Evolutionary conservation across 64 coral and sea anemone species (phyloP).

Genomic region (Catalaphyllia jardinei): DNA sequence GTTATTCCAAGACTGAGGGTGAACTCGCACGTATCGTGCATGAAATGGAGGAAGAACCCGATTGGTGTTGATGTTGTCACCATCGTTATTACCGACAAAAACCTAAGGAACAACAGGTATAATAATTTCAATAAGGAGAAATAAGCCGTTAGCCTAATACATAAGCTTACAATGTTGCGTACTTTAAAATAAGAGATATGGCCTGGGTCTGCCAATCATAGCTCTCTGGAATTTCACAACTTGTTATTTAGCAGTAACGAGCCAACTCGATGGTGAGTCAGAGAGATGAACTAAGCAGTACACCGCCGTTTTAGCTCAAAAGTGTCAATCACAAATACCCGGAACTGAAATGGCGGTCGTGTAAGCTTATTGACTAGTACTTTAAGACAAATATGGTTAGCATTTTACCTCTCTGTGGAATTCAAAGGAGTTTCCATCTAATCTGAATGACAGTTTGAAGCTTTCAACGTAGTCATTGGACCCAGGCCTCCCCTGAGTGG

Average conservation of each 20-base stretch:
- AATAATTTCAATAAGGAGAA: not conserved
- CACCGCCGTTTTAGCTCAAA: no score
- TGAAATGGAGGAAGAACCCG: conserved; percentile 88
- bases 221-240: no score
- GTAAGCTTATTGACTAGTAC: no score
- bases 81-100: conserved; percentile 72
- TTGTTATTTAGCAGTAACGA: no score
- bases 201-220: no score
- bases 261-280: no score
- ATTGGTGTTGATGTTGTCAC: conserved; percentile 45
- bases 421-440: conserved; percentile 55
- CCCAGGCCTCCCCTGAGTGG: conserved; percentile 84
- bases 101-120: conserved; percentile 32
- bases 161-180: not conserved
- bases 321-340: no score
- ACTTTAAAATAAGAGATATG: no score
- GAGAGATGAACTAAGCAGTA: no score
- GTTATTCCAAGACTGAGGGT: conserved; percentile 68
- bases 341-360: no score
- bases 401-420: conserved; percentile 56
- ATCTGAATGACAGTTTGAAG: conserved; percentile 72
- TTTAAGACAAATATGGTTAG: not conserved
- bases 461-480: conserved; percentile 78
- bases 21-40: conserved; percentile 83
- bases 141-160: not conserved